Evolutionary conservation across 1,140 invertebrate genomes (phyloP), one percentile per base, ranked within the genome.

Genomic region (Philopotamus ludificatus): DNA sequence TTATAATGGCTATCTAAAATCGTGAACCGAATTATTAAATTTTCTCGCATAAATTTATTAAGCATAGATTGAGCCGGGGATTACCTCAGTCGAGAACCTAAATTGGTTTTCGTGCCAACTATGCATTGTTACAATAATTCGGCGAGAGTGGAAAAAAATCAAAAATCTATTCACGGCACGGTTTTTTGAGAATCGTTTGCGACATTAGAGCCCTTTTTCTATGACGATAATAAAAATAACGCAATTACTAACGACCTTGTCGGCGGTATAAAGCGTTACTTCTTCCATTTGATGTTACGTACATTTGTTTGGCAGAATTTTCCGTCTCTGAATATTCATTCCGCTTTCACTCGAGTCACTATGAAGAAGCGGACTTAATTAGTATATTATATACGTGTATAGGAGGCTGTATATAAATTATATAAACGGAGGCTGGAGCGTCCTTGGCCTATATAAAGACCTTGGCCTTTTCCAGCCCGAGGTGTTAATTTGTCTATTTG

Each of bases 1-100:
- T 60, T 44, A 47, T 47, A 23, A 21, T 42, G 22, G 42, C 58
- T 12, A 25, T 10, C 18, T 42, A 10, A 39, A 25, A 60, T 60
- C 42, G 58, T 60, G 58, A 47, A 25, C 16, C 18, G 25, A 57
- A 57, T 57, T 57, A 57, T 57, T 28, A 60, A 60, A 60, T 39
- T 45, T 26, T 55, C 25, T 18, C 21, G 34, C 22, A 26, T 18
- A 28, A 28, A 39, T 55, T 55, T 49, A 49, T 49, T 15, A 15
- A 8, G n/a, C 4, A 49, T 49, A 34, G 28, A 34, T 34, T 12
- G 28, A 34, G 28, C 28, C 28, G 4, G 12, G 12, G 28, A 34
- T 34, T 7, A 7, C 28, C 12, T n/a, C n/a, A n/a, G n/a, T n/a
- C n/a, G n/a, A n/a, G n/a, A n/a, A n/a, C n/a, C n/a, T n/a, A n/a